Percentiles rank a stretch among this genome's conserved stretches.
Evolutionary conservation across 2,888 invertebrate species (phyloP).

Genomic region (Amiota mariae): DNA sequence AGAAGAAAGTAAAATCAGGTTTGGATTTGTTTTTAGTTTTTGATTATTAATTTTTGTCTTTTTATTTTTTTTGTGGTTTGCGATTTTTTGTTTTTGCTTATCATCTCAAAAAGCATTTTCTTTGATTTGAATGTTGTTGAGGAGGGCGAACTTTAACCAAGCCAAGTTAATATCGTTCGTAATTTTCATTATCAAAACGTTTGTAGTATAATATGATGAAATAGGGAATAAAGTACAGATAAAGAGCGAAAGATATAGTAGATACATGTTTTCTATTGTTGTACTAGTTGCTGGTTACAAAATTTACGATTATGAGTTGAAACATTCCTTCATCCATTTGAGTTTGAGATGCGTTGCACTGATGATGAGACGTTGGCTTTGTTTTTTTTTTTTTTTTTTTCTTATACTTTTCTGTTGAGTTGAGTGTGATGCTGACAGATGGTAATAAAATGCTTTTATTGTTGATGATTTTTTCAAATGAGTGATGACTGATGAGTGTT

Average conservation of each 20-base stretch:
- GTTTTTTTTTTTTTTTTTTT: background rate
- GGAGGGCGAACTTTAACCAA: slow-evolving; percentile 19
- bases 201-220: slow-evolving; percentile 33
- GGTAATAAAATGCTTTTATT: background rate
- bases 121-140: background rate
- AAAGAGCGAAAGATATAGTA: background rate
- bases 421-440: background rate
- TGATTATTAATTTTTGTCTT: background rate
- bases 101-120: slow-evolving; percentile 7
- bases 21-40: slow-evolving; percentile 32
- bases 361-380: slow-evolving; percentile 4
- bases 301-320: slow-evolving; percentile 14
- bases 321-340: slow-evolving; percentile 28
- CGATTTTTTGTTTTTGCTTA: slow-evolving; percentile 37
- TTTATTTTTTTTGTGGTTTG: slow-evolving; percentile 40
- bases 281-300: slow-evolving; percentile 29
- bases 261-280: slow-evolving; percentile 21
- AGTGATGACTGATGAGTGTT: too few species aligned
- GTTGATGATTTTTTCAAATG: too few species aligned
- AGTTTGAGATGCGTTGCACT: slow-evolving; percentile 16
- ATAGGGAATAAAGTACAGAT: slow-evolving; percentile 21
- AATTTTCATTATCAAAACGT: slow-evolving; percentile 28
- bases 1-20: slow-evolving; percentile 23
- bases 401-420: too few species aligned
- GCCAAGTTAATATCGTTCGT: slow-evolving; percentile 24